A percentile compares a stretch with the other conserved stretches of the same genome.
phyloP scores from a whole-genome alignment of 2,888 invertebrate species.

The Tachina fera region DNA sequence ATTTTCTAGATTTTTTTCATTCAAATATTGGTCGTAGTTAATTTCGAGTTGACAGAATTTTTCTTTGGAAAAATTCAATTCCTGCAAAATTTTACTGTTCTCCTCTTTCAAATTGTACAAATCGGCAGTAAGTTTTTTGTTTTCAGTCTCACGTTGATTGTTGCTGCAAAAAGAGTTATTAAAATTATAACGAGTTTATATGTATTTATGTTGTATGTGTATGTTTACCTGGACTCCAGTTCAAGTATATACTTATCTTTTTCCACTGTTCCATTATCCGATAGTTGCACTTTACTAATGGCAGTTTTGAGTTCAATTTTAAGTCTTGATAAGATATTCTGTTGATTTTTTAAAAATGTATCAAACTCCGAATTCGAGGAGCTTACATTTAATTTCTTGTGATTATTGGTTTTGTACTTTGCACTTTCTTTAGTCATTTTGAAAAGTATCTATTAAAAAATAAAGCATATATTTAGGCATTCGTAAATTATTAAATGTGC shows the following conservation, averaged over 20 bases:
- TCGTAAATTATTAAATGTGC: too few relatives aligned
- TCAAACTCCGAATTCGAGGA: constrained; percentile 14
- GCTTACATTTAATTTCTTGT: constrained; percentile 24
- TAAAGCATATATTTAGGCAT: constrained; percentile 52
- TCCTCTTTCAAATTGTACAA: constrained; percentile 33
- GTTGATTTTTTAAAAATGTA: constrained; percentile 53
- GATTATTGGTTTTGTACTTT: constrained; percentile 20
- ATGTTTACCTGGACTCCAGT: constrained; percentile 63
- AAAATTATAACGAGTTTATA: background rate
- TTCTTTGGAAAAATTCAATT: constrained; percentile 57
- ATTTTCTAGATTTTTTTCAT: constrained; percentile 41
- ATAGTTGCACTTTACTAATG: constrained; percentile 29
- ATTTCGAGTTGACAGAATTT: constrained; percentile 67
- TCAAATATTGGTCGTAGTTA: constrained; percentile 57
- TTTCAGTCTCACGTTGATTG: constrained; percentile 58
- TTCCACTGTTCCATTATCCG: constrained; percentile 35
- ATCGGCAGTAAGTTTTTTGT: constrained; percentile 45
- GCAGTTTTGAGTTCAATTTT: constrained; percentile 39
- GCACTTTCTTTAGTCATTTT: constrained; percentile 59
- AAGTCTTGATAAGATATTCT: constrained; percentile 11
- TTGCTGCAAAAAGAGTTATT: constrained; percentile 57
- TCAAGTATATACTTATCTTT: constrained; percentile 61
- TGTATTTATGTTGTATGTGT: background rate
- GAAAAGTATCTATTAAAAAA: constrained; percentile 20
- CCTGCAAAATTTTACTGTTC: constrained; percentile 44